Base-by-base conservation (phyloP, 2,888 invertebrate species). In the Antheraea yamamai region DNA sequence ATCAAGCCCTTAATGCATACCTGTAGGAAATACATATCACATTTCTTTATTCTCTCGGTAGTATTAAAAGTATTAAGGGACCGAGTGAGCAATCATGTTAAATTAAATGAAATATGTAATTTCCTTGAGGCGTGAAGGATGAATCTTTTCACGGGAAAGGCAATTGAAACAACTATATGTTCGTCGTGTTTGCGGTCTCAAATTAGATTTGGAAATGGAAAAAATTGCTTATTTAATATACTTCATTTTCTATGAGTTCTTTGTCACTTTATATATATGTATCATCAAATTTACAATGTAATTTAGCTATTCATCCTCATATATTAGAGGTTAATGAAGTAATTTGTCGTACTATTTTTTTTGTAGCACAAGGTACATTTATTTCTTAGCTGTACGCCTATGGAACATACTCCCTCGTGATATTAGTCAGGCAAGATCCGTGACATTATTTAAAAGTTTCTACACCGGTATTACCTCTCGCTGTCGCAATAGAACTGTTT, bases 91-190 rank as follows among this genome's bases (percentile, higher is more conserved):
- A 72, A 61, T 71, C 58, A 64, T 47, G 72, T 71, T 39, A 58
- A 75, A 75, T 72, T 75, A 30, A 12, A 70, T n/a, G 58, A 74
- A 74, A 52, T 64, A 71, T 70, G 72, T 61, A 71, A 72, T 72
- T 61, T 61, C 72, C 7, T 26, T 61, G 55, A 70, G 68, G 73
- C 72, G 61, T 75, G 75, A 72, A 68, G 73, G 75, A 26, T 66
- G 58, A 70, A 70, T n/a, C 70, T 70, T 70, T 70, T 70, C n/a
- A 39, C 70, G 39, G 39, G n/a, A n/a, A 70, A 39, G 39, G n/a
- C 3, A 70, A 39, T 70, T 20, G 70, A 39, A 18, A 30, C 30
- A 30, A 4, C 16, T 39, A 39, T 8, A 1, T n/a, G 10, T 10
- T 26, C 12, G 39, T 39, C 35, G 30, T 39, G 20, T 39, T 70